Conservation (phyloP, 2,113 vertebrate genomes). For the Vulpes ferrilata region DNA sequence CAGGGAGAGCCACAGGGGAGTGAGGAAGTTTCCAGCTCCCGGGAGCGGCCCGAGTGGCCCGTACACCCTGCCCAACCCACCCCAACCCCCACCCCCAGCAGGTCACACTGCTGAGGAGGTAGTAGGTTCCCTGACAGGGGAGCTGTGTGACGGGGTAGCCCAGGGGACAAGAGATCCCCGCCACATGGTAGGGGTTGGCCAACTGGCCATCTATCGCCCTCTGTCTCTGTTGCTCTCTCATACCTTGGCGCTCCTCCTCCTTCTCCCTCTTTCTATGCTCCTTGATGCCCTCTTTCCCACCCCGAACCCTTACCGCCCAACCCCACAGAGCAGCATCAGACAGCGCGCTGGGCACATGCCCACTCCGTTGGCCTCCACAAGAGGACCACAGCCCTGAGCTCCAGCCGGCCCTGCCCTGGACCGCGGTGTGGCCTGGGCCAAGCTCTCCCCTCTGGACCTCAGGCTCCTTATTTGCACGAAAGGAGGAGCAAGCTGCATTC, state of each 20-base stretch:
- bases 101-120: background rate
- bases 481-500: background rate
- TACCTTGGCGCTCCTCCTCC: background rate
- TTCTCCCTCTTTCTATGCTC: background rate
- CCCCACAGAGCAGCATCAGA: too few relatives aligned
- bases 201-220: background rate
- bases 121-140: background rate
- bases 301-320: too few relatives aligned
- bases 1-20: background rate
- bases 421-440: too few relatives aligned
- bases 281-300: background rate
- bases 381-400: too few relatives aligned
- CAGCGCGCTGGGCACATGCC: background rate
- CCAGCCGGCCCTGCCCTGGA: background rate
- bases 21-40: background rate
- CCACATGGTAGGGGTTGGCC: background rate
- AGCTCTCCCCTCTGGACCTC: background rate
- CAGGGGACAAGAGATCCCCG: too few relatives aligned
- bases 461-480: background rate
- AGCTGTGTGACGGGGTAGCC: background rate
- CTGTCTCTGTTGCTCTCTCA: background rate
- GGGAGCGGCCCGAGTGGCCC: background rate
- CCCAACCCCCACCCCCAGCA: background rate
- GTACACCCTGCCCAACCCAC: background rate
- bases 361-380: background rate